phyloP scores from a whole-genome alignment of 2,888 invertebrate species.

The Byasa hedistus region DNA sequence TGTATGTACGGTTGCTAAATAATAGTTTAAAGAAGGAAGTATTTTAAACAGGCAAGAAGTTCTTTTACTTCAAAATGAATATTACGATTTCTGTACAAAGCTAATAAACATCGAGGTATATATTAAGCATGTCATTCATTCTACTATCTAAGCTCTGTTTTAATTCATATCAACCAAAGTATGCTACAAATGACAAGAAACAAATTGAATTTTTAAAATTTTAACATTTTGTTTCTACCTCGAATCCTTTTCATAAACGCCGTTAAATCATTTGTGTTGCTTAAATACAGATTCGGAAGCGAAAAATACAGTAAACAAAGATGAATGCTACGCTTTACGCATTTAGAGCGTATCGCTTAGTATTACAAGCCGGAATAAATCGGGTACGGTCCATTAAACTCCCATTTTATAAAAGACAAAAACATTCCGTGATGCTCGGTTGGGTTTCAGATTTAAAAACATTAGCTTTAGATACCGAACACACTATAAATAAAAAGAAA shows the following conservation, averaged over 20 bases:
- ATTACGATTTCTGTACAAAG: too few species aligned
- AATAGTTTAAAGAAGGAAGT: not conserved
- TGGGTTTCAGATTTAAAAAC: conserved; percentile 34
- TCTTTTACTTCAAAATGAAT: too few species aligned
- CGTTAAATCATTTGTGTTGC: not conserved
- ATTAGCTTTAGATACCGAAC: conserved; percentile 23
- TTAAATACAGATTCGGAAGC: not conserved
- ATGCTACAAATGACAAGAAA: too few species aligned
- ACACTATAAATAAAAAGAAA: conserved; percentile 18
- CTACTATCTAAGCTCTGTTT: too few species aligned
- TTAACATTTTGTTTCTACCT: too few species aligned
- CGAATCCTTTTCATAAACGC: not conserved
- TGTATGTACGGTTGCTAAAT: not conserved
- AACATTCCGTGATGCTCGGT: conserved; percentile 41
- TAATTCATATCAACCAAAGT: too few species aligned
- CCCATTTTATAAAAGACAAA: conserved; percentile 50
- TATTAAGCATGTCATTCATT: too few species aligned
- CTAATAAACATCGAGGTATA: too few species aligned
- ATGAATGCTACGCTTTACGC: conserved; percentile 39
- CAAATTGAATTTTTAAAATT: too few species aligned
- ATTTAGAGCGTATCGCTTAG: conserved; percentile 61
- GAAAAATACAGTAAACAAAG: conserved; percentile 1
- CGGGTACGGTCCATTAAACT: conserved; percentile 60
- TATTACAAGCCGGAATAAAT: conserved; percentile 50
- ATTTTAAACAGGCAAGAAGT: too few species aligned